phyloP scores from a whole-genome alignment of 2,113 vertebrate species.

The Cheirogaleus medius region DNA sequence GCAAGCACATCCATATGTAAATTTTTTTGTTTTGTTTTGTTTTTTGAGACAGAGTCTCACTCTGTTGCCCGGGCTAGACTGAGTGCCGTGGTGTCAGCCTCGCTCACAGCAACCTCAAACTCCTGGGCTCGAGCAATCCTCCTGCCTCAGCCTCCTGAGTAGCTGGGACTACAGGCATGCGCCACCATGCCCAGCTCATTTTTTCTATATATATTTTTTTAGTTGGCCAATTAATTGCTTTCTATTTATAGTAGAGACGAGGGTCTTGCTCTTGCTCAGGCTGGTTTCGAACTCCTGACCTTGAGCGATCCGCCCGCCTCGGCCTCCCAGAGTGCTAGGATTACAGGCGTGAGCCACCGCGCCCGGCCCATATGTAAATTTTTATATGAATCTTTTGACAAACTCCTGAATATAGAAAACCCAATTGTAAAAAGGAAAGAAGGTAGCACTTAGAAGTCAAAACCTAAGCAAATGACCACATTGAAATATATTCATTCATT shows the following conservation, averaged over 20 bases:
- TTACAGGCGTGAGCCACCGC: too few relatives aligned
- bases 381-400: neutral
- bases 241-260: too few relatives aligned
- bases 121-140: neutral
- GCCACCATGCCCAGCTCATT: too few relatives aligned
- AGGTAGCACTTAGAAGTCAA: neutral
- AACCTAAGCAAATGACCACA: neutral
- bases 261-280: too few relatives aligned
- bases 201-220: too few relatives aligned
- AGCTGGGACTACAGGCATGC: neutral
- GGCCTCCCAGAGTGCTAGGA: neutral
- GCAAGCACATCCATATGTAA: neutral
- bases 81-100: too few relatives aligned
- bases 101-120: too few relatives aligned
- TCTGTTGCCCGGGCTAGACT: too few relatives aligned
- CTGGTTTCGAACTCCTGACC: neutral
- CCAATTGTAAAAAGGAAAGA: neutral
- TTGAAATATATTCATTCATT: neutral
- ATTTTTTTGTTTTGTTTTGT: too few relatives aligned
- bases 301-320: neutral
- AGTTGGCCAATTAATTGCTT: too few relatives aligned
- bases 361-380: neutral
- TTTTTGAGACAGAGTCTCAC: too few relatives aligned
- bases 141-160: neutral
- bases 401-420: neutral